These are phyloP conservation scores for Neelides folsomi DNA, from an alignment of 2,888 invertebrate genomes.

Conservation along the genomic window DNA sequence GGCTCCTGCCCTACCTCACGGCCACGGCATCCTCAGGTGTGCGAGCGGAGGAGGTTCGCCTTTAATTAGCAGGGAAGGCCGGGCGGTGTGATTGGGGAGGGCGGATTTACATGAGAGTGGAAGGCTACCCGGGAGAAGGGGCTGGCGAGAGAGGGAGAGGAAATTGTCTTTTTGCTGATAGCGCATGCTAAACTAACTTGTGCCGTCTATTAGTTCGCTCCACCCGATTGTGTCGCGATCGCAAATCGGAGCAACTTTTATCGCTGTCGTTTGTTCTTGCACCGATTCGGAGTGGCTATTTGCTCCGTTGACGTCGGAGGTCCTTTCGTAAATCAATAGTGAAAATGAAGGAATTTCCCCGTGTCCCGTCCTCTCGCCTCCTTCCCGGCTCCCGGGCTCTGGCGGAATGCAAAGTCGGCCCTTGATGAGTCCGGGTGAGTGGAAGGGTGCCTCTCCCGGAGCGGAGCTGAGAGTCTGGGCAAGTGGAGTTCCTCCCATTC, in stretches of 20 bases:
- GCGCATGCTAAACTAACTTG: constrained; percentile 34
- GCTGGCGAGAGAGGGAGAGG: constrained; percentile 9
- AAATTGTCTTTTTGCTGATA: constrained; percentile 33
- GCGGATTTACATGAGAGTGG: background rate
- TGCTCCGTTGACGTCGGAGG: constrained; percentile 32
- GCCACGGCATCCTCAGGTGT: too few species aligned
- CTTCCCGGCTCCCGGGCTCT: constrained; percentile 13
- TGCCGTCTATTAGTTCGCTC: constrained; percentile 33
- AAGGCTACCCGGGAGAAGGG: constrained; percentile 5
- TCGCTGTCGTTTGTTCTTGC: constrained; percentile 33
- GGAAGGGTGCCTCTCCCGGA: constrained; percentile 7
- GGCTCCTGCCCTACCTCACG: too few species aligned
- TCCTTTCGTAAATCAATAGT: constrained; percentile 33
- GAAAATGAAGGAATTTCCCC: constrained; percentile 33
- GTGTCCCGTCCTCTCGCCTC: constrained; percentile 13
- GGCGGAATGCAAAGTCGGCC: constrained; percentile 26
- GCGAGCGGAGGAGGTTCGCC: too few species aligned
- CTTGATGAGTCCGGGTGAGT: constrained; percentile 6
- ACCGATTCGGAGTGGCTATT: constrained; percentile 33
- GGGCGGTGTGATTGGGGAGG: too few species aligned
- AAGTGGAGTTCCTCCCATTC: constrained; percentile 4
- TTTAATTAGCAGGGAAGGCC: background rate
- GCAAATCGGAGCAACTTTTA: constrained; percentile 33
- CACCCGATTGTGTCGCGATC: constrained; percentile 33
- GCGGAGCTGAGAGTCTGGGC: too few species aligned